Percentiles rank a stretch among this genome's conserved stretches.
Evolutionary conservation across 2,113 vertebrate species (phyloP).

Genomic region (Ochotona princeps): DNA sequence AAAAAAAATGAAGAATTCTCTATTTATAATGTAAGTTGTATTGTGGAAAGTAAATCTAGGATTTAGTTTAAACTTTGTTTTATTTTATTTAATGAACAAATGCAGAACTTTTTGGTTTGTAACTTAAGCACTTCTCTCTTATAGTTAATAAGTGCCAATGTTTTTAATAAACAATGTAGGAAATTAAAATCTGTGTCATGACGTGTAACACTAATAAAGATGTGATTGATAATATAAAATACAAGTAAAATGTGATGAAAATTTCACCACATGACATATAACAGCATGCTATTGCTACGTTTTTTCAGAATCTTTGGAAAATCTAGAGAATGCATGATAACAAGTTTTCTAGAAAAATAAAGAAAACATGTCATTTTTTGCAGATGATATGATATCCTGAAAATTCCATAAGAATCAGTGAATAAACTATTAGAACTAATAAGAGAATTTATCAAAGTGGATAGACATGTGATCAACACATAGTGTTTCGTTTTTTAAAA

Average conservation of each 20-base stretch:
- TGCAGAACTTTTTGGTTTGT: too few species aligned
- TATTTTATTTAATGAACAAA: background rate
- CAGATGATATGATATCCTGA: background rate
- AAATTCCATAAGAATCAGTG: background rate
- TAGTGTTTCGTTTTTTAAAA: too few species aligned
- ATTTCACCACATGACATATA: background rate
- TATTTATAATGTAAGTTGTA: background rate
- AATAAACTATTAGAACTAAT: background rate
- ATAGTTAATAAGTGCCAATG: too few species aligned
- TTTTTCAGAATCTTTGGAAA: background rate
- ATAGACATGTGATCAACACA: background rate
- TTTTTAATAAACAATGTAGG: background rate
- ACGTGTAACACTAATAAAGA: background rate
- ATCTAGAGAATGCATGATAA: background rate
- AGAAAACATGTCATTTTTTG: background rate
- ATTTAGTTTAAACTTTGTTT: background rate
- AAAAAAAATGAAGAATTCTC: background rate
- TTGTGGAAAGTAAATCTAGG: slow-evolving; percentile 12
- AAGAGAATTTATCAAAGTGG: slow-evolving; percentile 18
- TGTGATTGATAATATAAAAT: background rate
- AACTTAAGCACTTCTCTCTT: too few species aligned
- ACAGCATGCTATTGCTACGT: background rate
- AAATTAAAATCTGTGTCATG: background rate
- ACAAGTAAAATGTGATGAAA: background rate
- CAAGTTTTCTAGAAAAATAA: background rate